These are phyloP conservation scores for Schizothorax lantsangensis DNA, from an alignment of 2,797 vertebrate genomes.

Conservation along the genomic window DNA sequence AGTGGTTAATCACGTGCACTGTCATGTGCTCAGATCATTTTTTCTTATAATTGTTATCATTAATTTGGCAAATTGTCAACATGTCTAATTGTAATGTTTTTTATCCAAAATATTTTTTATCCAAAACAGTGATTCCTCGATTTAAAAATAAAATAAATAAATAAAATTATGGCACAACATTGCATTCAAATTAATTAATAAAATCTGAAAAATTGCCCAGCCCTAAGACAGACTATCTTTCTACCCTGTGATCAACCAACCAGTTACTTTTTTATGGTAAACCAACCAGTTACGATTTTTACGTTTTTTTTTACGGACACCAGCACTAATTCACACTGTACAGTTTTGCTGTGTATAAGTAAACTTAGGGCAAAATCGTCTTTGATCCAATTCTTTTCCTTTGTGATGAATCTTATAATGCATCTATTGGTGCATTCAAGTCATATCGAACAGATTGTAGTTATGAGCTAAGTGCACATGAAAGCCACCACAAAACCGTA, in stretches of 20 bases:
- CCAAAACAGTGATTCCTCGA: no score
- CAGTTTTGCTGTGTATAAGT: background rate
- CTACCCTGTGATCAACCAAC: background rate
- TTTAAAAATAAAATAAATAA: no score
- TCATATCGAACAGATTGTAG: no score
- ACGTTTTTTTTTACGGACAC: background rate
- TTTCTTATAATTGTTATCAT: no score
- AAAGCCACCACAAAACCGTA: background rate
- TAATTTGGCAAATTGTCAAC: no score
- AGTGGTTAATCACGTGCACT: no score
- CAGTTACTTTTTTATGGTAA: background rate
- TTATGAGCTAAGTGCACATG: no score
- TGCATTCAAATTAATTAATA: background rate
- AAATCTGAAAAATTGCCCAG: background rate
- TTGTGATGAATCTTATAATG: background rate
- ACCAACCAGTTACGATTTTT: background rate
- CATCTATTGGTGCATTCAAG: no score
- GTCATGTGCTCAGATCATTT: no score
- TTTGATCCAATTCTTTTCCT: background rate
- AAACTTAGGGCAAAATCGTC: background rate
- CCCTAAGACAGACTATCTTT: background rate
- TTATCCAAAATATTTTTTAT: no score
- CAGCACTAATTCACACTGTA: background rate
- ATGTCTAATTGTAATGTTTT: no score
- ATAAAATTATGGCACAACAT: background rate